A percentile compares a stretch with the other conserved stretches of the same genome.
Conservation (phyloP, 2,888 invertebrate genomes). For the Cynaeus angustus region DNA sequence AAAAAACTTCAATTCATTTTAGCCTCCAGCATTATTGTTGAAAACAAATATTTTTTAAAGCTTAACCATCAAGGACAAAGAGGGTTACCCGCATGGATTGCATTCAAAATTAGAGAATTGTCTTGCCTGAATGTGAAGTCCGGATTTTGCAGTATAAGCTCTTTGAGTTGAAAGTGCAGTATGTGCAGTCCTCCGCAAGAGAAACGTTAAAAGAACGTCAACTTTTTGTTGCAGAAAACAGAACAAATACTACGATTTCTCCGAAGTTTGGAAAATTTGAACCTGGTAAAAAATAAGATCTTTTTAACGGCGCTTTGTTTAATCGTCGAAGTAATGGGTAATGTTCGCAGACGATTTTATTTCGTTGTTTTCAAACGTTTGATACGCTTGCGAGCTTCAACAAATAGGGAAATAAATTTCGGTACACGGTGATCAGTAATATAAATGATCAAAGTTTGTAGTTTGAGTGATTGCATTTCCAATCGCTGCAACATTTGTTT, state of each 20-base stretch:
- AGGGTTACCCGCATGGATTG: neutral
- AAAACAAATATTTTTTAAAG: neutral
- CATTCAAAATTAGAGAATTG: constrained; percentile 6
- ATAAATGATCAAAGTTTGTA: constrained; percentile 52
- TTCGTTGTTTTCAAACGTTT: constrained; percentile 3
- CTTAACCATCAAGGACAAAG: neutral
- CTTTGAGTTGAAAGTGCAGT: constrained; percentile 2
- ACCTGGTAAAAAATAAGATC: neutral
- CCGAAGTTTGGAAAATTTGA: neutral
- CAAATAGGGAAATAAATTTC: constrained; percentile 25
- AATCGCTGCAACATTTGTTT: constrained; percentile 53
- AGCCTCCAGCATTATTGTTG: neutral
- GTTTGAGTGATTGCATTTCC: constrained; percentile 53
- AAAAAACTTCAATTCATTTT: constrained; percentile 18
- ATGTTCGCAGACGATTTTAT: neutral
- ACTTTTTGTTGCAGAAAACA: constrained; percentile 1
- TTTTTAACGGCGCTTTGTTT: neutral
- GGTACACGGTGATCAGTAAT: constrained; percentile 23
- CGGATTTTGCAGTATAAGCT: neutral
- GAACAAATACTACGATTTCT: neutral
- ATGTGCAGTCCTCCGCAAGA: neutral
- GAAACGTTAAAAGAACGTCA: neutral
- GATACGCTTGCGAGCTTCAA: neutral
- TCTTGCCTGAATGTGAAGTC: constrained; percentile 2
- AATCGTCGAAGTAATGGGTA: neutral